Conservation (phyloP, 1,140 invertebrate genomes). For the Bombus cullumanus region DNA sequence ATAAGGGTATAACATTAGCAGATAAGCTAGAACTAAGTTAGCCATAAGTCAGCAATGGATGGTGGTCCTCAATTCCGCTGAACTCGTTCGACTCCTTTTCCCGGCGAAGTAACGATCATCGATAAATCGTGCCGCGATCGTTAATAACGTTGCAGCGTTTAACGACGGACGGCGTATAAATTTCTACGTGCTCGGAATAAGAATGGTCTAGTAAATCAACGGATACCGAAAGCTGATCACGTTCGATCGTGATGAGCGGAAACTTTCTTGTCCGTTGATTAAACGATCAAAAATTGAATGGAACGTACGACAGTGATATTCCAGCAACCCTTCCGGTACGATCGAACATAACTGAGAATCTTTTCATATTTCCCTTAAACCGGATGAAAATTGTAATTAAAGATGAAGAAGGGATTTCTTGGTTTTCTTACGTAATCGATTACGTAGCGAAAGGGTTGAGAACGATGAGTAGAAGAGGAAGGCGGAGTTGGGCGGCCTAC, state of each 20-base stretch:
- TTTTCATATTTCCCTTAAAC: fast-evolving
- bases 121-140: conserved; percentile 4
- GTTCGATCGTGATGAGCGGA: not conserved
- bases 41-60: conserved; percentile 65
- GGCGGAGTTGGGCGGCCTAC: conserved; percentile 61
- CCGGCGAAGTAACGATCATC: not conserved
- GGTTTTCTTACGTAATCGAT: not conserved
- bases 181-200: conserved; percentile 26
- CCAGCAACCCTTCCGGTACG: not conserved
- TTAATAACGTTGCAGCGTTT: conserved; percentile 26
- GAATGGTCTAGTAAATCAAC: not conserved
- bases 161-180: conserved; percentile 7
- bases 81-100: conserved; percentile 34
- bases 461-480: conserved; percentile 17
- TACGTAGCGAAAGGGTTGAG: conserved; percentile 11
- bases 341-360: not conserved
- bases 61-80: conserved; percentile 60
- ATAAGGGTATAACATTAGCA: conserved; percentile 57
- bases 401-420: no score
- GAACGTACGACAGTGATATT: not conserved
- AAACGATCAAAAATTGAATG: not conserved
- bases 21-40: conserved; percentile 68
- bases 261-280: not conserved
- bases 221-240: conserved; percentile 20
- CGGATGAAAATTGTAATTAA: not conserved